Percentiles rank a stretch among this genome's conserved stretches.
phyloP scores from a whole-genome alignment of 2,113 vertebrate genomes.

The Limanda limanda region DNA sequence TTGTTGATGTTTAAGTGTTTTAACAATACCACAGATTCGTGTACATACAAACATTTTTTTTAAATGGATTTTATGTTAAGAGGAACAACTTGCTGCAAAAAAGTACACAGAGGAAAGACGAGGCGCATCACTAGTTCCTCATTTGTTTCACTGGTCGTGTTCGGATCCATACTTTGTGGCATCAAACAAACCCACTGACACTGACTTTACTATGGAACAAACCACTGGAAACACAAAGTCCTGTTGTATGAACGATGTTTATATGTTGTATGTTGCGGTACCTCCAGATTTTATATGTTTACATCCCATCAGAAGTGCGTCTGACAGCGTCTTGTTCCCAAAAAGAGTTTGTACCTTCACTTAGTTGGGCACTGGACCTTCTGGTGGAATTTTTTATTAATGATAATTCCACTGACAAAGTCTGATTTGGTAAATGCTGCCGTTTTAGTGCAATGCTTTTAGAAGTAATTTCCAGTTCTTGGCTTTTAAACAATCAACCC shows the following conservation, averaged over 20 bases:
- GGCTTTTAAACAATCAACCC: not conserved
- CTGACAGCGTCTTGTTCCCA: not conserved
- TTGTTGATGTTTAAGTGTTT: conserved; percentile 25
- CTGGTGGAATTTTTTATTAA: no score
- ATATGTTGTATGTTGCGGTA: not conserved
- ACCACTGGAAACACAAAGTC: conserved; percentile 18
- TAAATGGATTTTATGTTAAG: conserved; percentile 23
- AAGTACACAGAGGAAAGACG: not conserved
- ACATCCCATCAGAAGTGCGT: not conserved
- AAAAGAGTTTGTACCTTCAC: conserved; percentile 24
- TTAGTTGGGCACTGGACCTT: not conserved
- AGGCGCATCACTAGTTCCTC: not conserved
- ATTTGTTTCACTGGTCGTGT: not conserved
- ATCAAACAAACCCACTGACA: not conserved
- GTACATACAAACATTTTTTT: not conserved
- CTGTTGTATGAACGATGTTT: not conserved
- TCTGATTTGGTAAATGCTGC: no score
- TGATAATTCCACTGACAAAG: no score
- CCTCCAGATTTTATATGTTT: conserved; percentile 33
- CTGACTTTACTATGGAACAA: conserved; percentile 21
- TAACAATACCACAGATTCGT: not conserved
- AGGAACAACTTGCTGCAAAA: not conserved
- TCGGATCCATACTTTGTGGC: not conserved
- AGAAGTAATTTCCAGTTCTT: not conserved
- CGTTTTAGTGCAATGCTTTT: no score